These are phyloP conservation scores for Hanleya hanleyi DNA, from an alignment of 2,888 invertebrate species.

Conservation along the genomic window DNA sequence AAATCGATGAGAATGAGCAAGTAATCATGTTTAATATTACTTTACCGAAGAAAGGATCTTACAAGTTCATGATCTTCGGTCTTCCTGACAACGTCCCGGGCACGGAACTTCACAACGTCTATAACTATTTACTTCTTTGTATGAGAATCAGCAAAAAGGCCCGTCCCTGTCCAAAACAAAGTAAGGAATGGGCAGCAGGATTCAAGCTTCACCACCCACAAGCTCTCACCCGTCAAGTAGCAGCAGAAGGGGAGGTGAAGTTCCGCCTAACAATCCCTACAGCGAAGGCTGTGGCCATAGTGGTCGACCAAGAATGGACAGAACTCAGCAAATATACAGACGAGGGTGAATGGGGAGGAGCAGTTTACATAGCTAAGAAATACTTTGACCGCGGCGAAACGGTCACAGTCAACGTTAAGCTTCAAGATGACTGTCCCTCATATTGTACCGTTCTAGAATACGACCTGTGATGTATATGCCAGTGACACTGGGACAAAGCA, in stretches of 20 bases:
- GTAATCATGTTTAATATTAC: neutral
- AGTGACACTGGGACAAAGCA: no score
- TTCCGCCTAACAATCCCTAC: neutral
- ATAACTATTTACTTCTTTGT: neutral
- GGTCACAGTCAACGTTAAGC: neutral
- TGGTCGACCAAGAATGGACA: neutral
- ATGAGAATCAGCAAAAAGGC: conserved; percentile 1
- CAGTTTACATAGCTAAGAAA: neutral
- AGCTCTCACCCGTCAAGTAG: neutral
- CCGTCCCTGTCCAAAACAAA: neutral
- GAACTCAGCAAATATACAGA: neutral
- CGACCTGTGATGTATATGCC: neutral
- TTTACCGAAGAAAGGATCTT: conserved; percentile 1
- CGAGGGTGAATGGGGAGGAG: neutral
- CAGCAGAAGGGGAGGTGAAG: neutral
- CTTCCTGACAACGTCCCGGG: neutral
- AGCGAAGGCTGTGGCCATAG: neutral
- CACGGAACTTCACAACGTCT: neutral
- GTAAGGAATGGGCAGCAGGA: neutral
- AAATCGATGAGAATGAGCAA: neutral
- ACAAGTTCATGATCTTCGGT: neutral
- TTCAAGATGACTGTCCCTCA: neutral
- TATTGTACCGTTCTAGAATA: neutral
- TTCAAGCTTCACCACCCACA: neutral
- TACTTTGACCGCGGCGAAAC: neutral